Percentiles rank a stretch among this genome's conserved stretches.
These are phyloP conservation scores for Actinernus sp. DNA, from an alignment of 92 coral and sea anemone species.

Conservation along the genomic window DNA sequence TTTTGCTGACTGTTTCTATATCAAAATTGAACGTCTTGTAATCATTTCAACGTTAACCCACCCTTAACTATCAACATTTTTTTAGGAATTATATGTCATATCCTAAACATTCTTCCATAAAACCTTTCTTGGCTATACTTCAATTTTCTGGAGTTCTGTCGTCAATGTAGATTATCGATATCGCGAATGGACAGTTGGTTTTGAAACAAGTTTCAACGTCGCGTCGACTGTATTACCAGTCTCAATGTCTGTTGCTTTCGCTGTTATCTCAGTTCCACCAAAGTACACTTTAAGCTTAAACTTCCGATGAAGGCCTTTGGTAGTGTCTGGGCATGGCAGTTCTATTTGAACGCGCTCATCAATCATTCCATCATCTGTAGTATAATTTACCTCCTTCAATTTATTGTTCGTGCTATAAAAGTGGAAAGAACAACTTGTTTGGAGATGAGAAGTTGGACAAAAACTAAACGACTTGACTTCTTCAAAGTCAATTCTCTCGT, in stretches of 20 bases:
- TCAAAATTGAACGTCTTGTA: too few relatives aligned
- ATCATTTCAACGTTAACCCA: too few relatives aligned
- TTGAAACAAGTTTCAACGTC: constrained; percentile 13
- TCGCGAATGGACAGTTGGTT: constrained; percentile 8
- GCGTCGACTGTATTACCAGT: constrained; percentile 11
- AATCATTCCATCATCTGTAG: constrained; percentile 12
- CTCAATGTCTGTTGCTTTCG: constrained; percentile 17
- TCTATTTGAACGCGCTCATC: constrained; percentile 15
- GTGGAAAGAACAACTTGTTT: not conserved
- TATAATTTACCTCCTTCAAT: not conserved
- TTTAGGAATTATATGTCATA: too few relatives aligned
- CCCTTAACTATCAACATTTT: too few relatives aligned
- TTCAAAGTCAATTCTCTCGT: constrained; percentile 19
- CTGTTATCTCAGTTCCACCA: constrained; percentile 39
- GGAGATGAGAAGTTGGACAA: not conserved
- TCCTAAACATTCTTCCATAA: too few relatives aligned
- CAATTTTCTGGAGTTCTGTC: too few relatives aligned
- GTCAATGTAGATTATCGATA: too few relatives aligned
- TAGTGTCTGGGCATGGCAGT: constrained; percentile 14
- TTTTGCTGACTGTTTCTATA: too few relatives aligned
- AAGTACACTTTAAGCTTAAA: constrained; percentile 13
- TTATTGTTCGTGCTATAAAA: constrained; percentile 33
- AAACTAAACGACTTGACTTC: constrained; percentile 3
- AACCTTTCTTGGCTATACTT: too few relatives aligned
- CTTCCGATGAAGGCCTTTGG: constrained; percentile 24